phyloP scores from a whole-genome alignment of 2,113 vertebrate species.

The Grantiella picta region DNA sequence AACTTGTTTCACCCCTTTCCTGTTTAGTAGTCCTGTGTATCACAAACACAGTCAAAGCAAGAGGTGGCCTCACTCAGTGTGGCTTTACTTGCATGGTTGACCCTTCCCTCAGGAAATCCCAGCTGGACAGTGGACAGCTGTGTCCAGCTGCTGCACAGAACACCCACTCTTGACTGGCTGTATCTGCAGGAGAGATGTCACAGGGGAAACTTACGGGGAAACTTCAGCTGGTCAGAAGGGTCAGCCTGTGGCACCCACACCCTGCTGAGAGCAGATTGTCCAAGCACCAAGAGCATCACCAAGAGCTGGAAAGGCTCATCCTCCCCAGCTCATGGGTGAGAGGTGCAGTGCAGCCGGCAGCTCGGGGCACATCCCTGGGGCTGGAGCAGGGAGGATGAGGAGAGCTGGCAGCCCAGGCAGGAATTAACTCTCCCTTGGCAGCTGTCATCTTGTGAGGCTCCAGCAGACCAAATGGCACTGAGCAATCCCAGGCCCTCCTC shows the following conservation, averaged over 20 bases:
- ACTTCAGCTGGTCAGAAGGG: background rate
- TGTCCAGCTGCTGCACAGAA: background rate
- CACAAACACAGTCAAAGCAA: background rate
- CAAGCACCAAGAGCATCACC: background rate
- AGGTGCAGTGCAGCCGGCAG: background rate
- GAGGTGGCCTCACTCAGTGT: background rate
- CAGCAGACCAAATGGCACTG: background rate
- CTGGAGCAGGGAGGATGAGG: background rate
- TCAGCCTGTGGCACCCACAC: background rate
- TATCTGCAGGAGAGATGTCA: background rate
- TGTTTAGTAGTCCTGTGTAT: background rate
- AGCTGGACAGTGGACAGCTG: background rate
- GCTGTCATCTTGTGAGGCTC: rapidly evolving
- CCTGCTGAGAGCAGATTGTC: background rate
- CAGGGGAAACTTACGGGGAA: background rate
- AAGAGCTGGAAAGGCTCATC: background rate
- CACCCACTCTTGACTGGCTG: background rate
- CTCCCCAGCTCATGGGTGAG: rapidly evolving
- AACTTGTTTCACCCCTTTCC: background rate
- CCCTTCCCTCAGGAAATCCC: background rate
- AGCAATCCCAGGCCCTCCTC: rapidly evolving
- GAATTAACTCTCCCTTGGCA: background rate
- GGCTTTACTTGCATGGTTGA: background rate
- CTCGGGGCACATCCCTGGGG: background rate
- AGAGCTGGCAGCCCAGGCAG: rapidly evolving